phyloP scores from a whole-genome alignment of 2,888 invertebrate genomes.

The Philaethria dido region DNA sequence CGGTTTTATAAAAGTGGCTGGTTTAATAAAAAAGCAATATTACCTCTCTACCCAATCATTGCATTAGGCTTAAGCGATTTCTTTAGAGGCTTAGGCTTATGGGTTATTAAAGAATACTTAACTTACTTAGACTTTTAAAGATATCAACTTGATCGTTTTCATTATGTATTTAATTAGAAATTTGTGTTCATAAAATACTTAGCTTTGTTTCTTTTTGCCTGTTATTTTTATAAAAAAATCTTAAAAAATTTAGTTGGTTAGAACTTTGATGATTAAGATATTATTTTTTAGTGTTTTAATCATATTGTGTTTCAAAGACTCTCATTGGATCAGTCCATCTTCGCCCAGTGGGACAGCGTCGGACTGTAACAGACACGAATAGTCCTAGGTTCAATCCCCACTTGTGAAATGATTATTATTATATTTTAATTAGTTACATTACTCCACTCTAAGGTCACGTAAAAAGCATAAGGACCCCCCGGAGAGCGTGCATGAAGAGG shows the following conservation, averaged over 20 bases:
- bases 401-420: too few species aligned
- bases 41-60: conserved; percentile 18
- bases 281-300: too few species aligned
- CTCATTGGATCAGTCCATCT: too few species aligned
- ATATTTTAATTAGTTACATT: too few species aligned
- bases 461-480: too few species aligned
- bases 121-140: conserved; percentile 19
- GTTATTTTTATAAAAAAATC: neutral
- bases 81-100: conserved; percentile 13
- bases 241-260: neutral
- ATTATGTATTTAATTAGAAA: neutral
- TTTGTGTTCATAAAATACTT: neutral
- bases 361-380: too few species aligned
- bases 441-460: too few species aligned
- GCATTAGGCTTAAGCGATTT: conserved; percentile 26
- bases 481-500: too few species aligned
- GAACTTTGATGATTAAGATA: too few species aligned
- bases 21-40: conserved; percentile 13
- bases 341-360: too few species aligned
- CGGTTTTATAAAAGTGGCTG: conserved; percentile 3
- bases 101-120: conserved; percentile 16
- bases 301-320: too few species aligned
- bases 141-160: neutral
- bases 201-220: neutral
- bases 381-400: too few species aligned